Conservation (phyloP, 2,888 invertebrate genomes). For the Agrilus cyanescens region DNA sequence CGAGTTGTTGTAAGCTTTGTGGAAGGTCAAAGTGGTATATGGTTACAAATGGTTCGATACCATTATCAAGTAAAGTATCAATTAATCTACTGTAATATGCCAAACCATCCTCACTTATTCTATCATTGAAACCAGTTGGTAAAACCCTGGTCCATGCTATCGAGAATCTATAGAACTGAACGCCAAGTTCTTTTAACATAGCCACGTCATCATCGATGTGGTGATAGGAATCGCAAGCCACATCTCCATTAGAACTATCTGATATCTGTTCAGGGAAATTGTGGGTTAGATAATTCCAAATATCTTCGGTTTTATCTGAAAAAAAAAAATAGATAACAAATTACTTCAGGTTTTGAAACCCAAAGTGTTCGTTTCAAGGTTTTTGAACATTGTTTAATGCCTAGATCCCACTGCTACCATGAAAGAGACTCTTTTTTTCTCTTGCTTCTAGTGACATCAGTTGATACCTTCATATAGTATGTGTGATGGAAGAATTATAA, state of each 20-base stretch:
- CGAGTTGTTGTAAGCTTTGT: constrained; percentile 32
- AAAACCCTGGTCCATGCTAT: constrained; percentile 62
- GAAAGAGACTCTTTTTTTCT: too few relatives aligned
- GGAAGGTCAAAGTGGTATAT: constrained; percentile 4
- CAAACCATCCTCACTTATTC: constrained; percentile 54
- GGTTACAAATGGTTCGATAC: constrained; percentile 3
- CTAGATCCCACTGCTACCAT: too few relatives aligned
- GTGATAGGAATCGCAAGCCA: constrained; percentile 56
- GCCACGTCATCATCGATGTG: constrained; percentile 49
- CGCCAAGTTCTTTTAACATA: constrained; percentile 48
- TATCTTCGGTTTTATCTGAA: constrained; percentile 46
- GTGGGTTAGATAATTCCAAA: constrained; percentile 45
- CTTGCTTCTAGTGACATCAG: too few relatives aligned
- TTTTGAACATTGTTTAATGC: too few relatives aligned
- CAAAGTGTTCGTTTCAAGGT: too few relatives aligned
- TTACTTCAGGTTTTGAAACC: too few relatives aligned
- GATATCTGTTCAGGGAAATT: constrained; percentile 37
- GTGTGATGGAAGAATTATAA: too few relatives aligned
- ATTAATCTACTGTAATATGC: constrained; percentile 48
- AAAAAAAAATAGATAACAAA: constrained; percentile 13
- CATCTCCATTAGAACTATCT: constrained; percentile 45
- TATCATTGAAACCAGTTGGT: constrained; percentile 50
- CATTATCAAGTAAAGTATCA: constrained; percentile 1
- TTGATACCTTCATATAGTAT: too few relatives aligned
- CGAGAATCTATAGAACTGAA: constrained; percentile 54